Percentiles rank a stretch among this genome's conserved stretches.
These are phyloP conservation scores for Anorthoa munda DNA, from an alignment of 2,888 invertebrate genomes.

Conservation along the genomic window DNA sequence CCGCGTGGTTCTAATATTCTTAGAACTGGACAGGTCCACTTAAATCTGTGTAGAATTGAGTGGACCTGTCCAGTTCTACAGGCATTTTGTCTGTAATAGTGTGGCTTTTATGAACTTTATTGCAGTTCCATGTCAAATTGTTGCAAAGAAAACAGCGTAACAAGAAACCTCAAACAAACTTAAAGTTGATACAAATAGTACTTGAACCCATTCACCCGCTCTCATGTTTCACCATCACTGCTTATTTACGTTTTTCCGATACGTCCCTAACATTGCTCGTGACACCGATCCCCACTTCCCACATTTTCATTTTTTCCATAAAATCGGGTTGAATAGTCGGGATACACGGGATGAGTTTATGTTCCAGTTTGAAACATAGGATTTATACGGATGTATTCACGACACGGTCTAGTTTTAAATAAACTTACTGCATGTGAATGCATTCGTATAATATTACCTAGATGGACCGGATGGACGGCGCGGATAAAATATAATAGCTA, in stretches of 20 bases:
- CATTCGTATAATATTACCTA: conserved; percentile 36
- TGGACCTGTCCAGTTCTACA: neutral
- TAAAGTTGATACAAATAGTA: conserved; percentile 11
- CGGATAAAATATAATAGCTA: conserved; percentile 12
- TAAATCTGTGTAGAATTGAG: no score
- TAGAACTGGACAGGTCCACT: no score
- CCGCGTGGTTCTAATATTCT: no score
- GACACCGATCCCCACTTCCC: conserved; percentile 37
- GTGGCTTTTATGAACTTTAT: neutral
- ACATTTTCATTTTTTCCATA: conserved; percentile 38
- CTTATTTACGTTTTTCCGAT: conserved; percentile 37
- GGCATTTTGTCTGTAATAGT: no score
- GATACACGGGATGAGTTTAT: conserved; percentile 22
- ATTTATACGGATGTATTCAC: conserved; percentile 43
- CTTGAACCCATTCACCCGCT: neutral
- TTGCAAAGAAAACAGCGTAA: neutral
- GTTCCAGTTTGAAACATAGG: conserved; percentile 22
- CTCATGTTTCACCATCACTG: conserved; percentile 15
- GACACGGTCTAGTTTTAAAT: conserved; percentile 34
- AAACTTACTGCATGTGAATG: conserved; percentile 52
- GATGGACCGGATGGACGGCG: conserved; percentile 10
- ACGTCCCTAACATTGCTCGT: conserved; percentile 26
- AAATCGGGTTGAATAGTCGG: conserved; percentile 29
- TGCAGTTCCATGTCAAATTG: neutral
- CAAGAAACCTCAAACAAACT: neutral